Base-by-base conservation (phyloP, 2,797 vertebrate genomes). In the Pseudomugil gertrudae region DNA sequence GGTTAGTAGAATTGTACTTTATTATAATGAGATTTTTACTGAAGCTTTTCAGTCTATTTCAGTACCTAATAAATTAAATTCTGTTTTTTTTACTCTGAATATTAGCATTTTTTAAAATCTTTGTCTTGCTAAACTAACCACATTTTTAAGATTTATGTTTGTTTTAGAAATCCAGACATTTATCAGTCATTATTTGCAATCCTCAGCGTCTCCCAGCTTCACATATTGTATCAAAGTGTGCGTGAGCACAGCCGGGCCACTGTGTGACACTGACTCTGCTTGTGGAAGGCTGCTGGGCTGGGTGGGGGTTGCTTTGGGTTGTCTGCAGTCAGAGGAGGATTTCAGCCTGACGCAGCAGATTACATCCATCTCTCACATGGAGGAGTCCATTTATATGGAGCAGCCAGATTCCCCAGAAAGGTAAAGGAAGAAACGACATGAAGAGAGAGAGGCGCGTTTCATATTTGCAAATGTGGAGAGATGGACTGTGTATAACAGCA, bases 311-410 rank as follows among this genome's bases (percentile, higher is more conserved):
- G 83, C 91, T 54, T 40, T 94, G 81, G 91, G 90, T 83, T 76
- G 84, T 91, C 93, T 95, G 92, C 87, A 95, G 83, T 90, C 93
- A 89, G 92, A 94, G 71, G 90, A 95, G 84, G 94, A 94, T 89
- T 91, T 93, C 94, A 94, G 92, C 87, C 89, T 95, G 84, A 88
- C 85, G 71, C 95, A 94, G 80, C 95, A 96, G 94, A 94, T 96
- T 86, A 95, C 95, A 83, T 90, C 92, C 61, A 72, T 95, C 92
- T 83, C 78, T 93, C 93, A 69, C 80, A 74, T 95, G 84, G 95
- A 96, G 93, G 91, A 95, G 91, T 95, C 94, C 75, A 84, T 95
- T 95, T 95, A 94, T 95, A 94, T 95, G 95, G 95, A 94, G 93
- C 93, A 91, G 69, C 90, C 87, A 81, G 87, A 89, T 76, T 89